Base-by-base conservation (phyloP, 2,888 invertebrate genomes). In the Rotaria sp. region DNA sequence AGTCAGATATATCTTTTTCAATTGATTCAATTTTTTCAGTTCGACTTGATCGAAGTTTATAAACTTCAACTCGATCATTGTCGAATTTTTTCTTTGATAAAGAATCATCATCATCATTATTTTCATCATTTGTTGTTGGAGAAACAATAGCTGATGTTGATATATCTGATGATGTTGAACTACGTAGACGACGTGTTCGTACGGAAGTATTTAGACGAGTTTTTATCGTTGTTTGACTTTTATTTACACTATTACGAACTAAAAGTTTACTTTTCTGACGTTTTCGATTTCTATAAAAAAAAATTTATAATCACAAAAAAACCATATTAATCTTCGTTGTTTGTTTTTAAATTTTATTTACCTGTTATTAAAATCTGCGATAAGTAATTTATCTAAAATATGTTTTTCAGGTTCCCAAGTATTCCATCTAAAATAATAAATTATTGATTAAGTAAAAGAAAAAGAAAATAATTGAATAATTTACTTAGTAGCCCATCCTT, bases 331-430 rank as follows among this genome's bases (percentile, higher is more conserved):
- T 41, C 8, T 41, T 41, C 3, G 5, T 41, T 5, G 41, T 41
- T 24, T 24, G 2, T n/a, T n/a, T n/a, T n/a, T n/a, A n/a, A n/a
- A n/a, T n/a, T n/a, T 4, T 41, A 10, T 11, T 26, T 75, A 75
- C 75, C 75, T 21, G 11, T 75, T n/a, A 45, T 45, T 75, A n/a
- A 75, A 75, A 26, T 75, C 75, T 10, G 24, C 75, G 21, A 75
- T 75, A 41, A 75, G 45, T 45, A 38, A 11, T 21, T 75, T 75
- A 24, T 75, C 75, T 75, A 75, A 13, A 26, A 75, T 75, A 75
- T 75, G 75, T 26, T 21, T 75, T 15, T 75, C 75, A 8, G 75
- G 75, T 45, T 75, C 75, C 75, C 75, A 75, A 26, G 75, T 75
- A 26, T 75, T 75, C 75, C 75, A 75, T 41, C 75, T 75, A 45